Evolutionary conservation across 2,888 invertebrate genomes (phyloP), one percentile per base, ranked within the genome.

Genomic region (Zygaena filipendulae): DNA sequence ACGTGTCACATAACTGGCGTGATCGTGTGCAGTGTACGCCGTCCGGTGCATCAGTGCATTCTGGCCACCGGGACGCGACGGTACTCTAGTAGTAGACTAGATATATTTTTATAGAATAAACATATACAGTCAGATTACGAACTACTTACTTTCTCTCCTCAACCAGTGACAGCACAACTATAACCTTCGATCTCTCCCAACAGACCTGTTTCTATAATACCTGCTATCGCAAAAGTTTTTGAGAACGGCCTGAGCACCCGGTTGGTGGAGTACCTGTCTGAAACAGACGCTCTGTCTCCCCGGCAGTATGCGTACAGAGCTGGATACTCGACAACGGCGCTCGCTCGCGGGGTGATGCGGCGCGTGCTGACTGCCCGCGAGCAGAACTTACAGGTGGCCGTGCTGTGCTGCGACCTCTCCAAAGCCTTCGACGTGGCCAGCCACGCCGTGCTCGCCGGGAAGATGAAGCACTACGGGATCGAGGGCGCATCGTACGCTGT

Each of bases 401-500:
- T 32, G 2, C 11, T 32, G 1, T 28, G 20, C 23, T 28, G 32
- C 7, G 32, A 32, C 25, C 16, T 16, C 5, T 16, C 16, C 4
- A 16, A 16, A 7, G 16, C 16, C 16, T 16, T 16, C 7, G 16
- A 33, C 11, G 27, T 27, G 3, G 30, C 33, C n/a, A 24, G 27
- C 7, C 33, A 33, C 21, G 13, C 9, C 2, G 18, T 25, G 2
- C 16, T 33, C 2, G 13, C 18, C 3, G 18, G 5, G 1, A 33
- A 33, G 11, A 13, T 33, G 8, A n/a, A 11, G 2, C 26, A 33
- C n/a, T 33, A 33, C 7, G 33, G 29, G 2, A 25, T 32, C 13
- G n/a, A 21, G 3, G 21, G 13, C 7, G 10, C 10, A 4, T 22
- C 19, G 4, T 22, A n/a, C 2, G 11, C 8, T 7, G 12, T 30